These are phyloP conservation scores for Apotomis capreana DNA, from an alignment of 2,888 invertebrate species.

Conservation along the genomic window DNA sequence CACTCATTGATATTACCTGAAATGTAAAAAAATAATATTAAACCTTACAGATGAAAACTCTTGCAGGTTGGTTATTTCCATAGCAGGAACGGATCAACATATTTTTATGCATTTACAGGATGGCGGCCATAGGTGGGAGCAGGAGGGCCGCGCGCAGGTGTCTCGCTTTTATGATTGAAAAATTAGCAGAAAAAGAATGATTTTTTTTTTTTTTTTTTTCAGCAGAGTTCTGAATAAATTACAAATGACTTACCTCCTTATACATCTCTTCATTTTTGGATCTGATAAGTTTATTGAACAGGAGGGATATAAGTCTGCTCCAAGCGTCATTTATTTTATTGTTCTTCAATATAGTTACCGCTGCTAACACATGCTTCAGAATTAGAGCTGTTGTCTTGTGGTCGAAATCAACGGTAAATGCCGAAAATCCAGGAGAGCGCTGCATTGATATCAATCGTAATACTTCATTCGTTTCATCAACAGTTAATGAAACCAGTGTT, in stretches of 20 bases:
- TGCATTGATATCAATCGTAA: slow-evolving; percentile 63
- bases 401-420: slow-evolving; percentile 50
- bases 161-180: too few species aligned
- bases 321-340: slow-evolving; percentile 55
- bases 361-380: slow-evolving; percentile 60
- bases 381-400: slow-evolving; percentile 53
- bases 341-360: slow-evolving; percentile 53
- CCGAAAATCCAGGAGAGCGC: slow-evolving; percentile 51
- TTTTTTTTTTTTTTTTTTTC: too few species aligned
- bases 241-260: slow-evolving; percentile 53
- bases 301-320: slow-evolving; percentile 52
- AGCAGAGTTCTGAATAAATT: too few species aligned
- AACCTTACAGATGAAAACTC: too few species aligned
- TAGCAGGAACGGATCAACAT: too few species aligned
- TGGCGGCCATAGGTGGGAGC: too few species aligned
- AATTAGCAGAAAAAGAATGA: too few species aligned
- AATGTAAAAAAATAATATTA: slow-evolving; percentile 47
- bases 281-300: slow-evolving; percentile 55
- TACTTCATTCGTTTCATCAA: slow-evolving; percentile 52
- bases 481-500: slow-evolving; percentile 49
- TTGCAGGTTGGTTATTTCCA: too few species aligned
- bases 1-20: slow-evolving; percentile 67
- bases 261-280: slow-evolving; percentile 53
- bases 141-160: too few species aligned
- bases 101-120: too few species aligned